A percentile compares a stretch with the other conserved stretches of the same genome.
Conservation (phyloP, 2,797 vertebrate genomes). For the Notoglanidium macrostoma region DNA sequence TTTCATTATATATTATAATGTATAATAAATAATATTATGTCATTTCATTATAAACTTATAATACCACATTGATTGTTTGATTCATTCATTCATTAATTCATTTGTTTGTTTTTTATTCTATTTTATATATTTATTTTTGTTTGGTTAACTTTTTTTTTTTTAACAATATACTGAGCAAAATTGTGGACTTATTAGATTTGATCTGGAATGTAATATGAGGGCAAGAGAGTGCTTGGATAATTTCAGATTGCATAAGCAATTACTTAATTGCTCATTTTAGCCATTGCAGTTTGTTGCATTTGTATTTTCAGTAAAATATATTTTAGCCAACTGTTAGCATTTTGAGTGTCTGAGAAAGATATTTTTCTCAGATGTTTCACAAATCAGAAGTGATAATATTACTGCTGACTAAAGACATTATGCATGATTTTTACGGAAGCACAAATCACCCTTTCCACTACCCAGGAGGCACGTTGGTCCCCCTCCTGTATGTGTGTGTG, state of each 20-base stretch:
- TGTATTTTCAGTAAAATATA: neutral
- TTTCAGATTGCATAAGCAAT: neutral
- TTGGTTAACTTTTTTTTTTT: neutral
- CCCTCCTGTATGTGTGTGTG: constrained; percentile 29
- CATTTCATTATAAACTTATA: neutral
- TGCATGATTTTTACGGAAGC: constrained; percentile 23
- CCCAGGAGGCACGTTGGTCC: constrained; percentile 45
- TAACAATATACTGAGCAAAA: neutral
- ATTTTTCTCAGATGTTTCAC: too few species aligned
- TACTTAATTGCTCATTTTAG: neutral
- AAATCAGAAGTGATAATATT: neutral
- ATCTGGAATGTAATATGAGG: neutral
- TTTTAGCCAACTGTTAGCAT: neutral
- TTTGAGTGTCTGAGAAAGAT: neutral
- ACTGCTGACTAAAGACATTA: constrained; percentile 43
- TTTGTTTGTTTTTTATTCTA: neutral
- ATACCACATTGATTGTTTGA: neutral
- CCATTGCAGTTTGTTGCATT: too few species aligned
- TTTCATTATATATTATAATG: neutral
- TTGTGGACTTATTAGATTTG: neutral
- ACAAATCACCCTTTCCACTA: constrained; percentile 38
- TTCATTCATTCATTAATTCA: neutral
- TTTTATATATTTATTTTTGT: neutral
- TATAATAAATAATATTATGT: too few species aligned
- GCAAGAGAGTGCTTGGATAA: neutral